These are phyloP conservation scores for Bedellia somnulentella DNA, from an alignment of 2,888 invertebrate genomes.

Conservation along the genomic window DNA sequence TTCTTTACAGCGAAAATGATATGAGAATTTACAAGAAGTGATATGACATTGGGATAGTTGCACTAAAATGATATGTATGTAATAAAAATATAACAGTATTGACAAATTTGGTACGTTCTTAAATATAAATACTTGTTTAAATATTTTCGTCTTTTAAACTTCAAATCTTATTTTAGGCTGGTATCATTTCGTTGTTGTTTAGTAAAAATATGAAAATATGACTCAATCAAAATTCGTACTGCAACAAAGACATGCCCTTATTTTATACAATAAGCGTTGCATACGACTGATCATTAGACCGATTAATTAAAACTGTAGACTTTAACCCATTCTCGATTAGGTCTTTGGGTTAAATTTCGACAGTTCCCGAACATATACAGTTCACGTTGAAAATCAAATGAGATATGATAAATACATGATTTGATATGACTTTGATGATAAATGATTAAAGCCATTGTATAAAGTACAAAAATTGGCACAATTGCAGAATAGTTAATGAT, in stretches of 20 bases:
- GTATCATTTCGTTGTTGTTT: too few species aligned
- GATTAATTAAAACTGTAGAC: too few species aligned
- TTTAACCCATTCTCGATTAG: too few species aligned
- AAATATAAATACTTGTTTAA: conserved; percentile 49
- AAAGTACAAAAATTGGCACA: too few species aligned
- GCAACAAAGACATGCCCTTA: conserved; percentile 56
- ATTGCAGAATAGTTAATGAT: too few species aligned
- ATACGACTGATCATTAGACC: conserved; percentile 42
- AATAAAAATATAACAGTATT: conserved; percentile 33
- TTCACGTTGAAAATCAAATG: too few species aligned
- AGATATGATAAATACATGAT: too few species aligned
- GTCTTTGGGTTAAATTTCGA: too few species aligned
- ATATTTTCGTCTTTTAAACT: conserved; percentile 45
- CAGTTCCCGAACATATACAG: too few species aligned
- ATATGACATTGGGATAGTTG: conserved; percentile 52
- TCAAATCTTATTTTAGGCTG: too few species aligned
- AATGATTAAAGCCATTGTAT: too few species aligned
- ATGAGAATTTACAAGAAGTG: conserved; percentile 55
- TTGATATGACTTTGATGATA: too few species aligned
- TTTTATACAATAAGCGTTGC: conserved; percentile 59
- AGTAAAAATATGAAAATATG: conserved; percentile 17
- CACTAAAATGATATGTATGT: conserved; percentile 59
- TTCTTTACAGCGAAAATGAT: conserved; percentile 47
- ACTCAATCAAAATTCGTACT: conserved; percentile 59
- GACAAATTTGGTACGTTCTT: conserved; percentile 42